A percentile compares a stretch with the other conserved stretches of the same genome.
These are phyloP conservation scores for Hemicordylus capensis DNA, from an alignment of 2,113 vertebrate species.

Conservation along the genomic window DNA sequence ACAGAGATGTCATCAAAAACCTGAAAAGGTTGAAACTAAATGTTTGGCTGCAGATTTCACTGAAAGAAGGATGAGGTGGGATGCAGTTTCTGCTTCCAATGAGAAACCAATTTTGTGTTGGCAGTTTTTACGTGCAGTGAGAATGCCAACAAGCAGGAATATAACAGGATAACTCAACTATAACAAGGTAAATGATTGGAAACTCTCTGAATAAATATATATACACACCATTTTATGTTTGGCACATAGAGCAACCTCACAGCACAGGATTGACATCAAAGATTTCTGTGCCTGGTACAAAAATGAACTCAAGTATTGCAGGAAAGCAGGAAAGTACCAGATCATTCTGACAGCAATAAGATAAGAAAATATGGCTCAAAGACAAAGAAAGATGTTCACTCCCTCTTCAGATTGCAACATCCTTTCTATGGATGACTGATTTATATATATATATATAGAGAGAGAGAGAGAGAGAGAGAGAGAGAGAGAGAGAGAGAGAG, in stretches of 20 bases:
- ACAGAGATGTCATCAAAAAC: background rate
- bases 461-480: too few species aligned
- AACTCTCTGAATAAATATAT: background rate
- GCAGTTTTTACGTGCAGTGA: background rate
- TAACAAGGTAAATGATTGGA: background rate
- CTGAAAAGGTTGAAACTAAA: background rate
- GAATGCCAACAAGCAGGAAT: background rate
- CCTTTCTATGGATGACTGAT: background rate
- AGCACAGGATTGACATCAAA: background rate
- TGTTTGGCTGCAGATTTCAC: background rate
- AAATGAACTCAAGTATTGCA: background rate
- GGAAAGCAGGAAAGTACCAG: background rate
- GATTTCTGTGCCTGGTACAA: background rate
- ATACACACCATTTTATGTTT: background rate
- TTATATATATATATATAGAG: too few species aligned
- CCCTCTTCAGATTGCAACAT: background rate
- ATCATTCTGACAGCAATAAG: background rate
- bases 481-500: too few species aligned
- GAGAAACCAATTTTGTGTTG: background rate
- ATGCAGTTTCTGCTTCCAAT: constrained; percentile 16
- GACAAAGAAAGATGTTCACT: background rate
- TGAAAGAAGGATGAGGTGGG: background rate
- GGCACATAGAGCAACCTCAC: background rate
- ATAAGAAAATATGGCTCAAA: background rate
- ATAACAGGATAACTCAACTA: constrained; percentile 6